Percentiles rank a stretch among this genome's conserved stretches.
Conservation (phyloP, 1,140 invertebrate genomes). For the Diprion similis region DNA sequence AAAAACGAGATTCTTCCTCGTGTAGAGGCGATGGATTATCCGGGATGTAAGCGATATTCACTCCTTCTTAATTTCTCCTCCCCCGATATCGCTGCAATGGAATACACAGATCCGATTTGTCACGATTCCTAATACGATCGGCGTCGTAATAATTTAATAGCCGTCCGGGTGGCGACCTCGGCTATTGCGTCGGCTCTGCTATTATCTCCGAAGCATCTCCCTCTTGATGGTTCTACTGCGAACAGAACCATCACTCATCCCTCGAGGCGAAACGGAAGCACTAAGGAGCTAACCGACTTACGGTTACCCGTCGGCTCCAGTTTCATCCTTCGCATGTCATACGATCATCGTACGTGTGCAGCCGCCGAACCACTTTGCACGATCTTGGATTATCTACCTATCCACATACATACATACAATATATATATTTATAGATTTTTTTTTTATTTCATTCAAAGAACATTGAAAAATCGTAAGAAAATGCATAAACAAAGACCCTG, state of each 20-base stretch:
- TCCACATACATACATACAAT: neutral
- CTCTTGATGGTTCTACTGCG: neutral
- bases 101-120: constrained; percentile 55
- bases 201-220: neutral
- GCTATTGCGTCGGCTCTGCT: too few relatives aligned
- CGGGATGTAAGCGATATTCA: too few relatives aligned
- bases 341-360: neutral
- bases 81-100: too few relatives aligned
- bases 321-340: constrained; percentile 7
- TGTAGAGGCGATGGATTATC: too few relatives aligned
- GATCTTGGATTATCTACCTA: constrained; percentile 11
- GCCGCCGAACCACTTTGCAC: neutral
- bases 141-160: constrained; percentile 60
- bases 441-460: too few relatives aligned
- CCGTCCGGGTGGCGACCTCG: constrained; percentile 42
- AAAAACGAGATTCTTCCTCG: too few relatives aligned
- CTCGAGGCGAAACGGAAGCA: constrained; percentile 52
- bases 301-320: neutral
- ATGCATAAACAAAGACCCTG: too few relatives aligned
- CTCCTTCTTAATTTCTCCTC: too few relatives aligned
- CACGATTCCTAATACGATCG: constrained; percentile 59
- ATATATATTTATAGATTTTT: too few relatives aligned
- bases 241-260: constrained; percentile 44
- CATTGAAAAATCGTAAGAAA: too few relatives aligned
- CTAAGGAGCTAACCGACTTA: constrained; percentile 60